Conservation (phyloP, 2,888 invertebrate species). For the Thecophora atra region DNA sequence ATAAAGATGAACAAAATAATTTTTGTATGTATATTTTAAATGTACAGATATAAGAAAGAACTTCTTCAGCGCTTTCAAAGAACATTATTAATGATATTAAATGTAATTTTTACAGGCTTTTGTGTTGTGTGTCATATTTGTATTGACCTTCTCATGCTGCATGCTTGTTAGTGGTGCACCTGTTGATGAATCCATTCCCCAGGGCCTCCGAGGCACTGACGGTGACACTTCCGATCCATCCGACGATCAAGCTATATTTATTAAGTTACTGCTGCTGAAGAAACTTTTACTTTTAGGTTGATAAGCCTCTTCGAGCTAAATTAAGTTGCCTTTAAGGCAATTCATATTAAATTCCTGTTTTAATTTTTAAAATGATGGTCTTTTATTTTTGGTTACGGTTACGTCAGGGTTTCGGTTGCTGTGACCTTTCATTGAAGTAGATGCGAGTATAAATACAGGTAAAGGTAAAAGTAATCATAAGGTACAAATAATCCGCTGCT, state of each 20-base stretch:
- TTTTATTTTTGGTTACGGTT: too few relatives aligned
- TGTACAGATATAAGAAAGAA: background rate
- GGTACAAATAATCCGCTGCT: too few relatives aligned
- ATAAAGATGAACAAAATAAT: constrained; percentile 58
- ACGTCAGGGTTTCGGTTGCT: too few relatives aligned
- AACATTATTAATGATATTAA: too few relatives aligned
- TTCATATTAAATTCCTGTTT: too few relatives aligned
- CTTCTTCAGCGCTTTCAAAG: too few relatives aligned
- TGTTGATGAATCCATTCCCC: constrained; percentile 58
- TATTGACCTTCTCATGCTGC: constrained; percentile 36
- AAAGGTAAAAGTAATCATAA: too few relatives aligned
- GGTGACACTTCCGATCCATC: constrained; percentile 53
- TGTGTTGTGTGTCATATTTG: constrained; percentile 53
- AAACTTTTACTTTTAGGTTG: constrained; percentile 58
- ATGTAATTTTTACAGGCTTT: constrained; percentile 49
- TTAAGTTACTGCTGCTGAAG: constrained; percentile 57
- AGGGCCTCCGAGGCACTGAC: constrained; percentile 53
- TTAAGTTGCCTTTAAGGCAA: background rate
- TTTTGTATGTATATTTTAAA: constrained; percentile 52
- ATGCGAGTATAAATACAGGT: too few relatives aligned
- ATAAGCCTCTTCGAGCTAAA: background rate
- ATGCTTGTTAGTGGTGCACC: constrained; percentile 55
- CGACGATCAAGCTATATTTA: constrained; percentile 56
- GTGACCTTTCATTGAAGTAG: too few relatives aligned
- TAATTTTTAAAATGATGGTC: too few relatives aligned